phyloP scores from a whole-genome alignment of 2,888 invertebrate species.

The Drosophila peninsularis region DNA sequence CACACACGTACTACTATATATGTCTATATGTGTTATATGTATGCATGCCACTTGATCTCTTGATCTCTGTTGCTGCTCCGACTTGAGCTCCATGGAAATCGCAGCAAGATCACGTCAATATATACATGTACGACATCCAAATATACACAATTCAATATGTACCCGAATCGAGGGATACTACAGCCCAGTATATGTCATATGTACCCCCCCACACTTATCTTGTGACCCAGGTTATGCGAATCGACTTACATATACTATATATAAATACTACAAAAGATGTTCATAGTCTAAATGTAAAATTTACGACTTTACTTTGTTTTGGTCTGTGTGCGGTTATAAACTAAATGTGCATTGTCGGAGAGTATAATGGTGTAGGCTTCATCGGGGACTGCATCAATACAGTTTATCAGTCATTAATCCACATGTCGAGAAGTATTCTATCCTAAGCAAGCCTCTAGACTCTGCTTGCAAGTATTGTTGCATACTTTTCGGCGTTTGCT shows the following conservation, averaged over 20 bases:
- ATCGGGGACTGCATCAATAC: too few species aligned
- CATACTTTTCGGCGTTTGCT: not conserved
- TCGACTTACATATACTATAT: constrained; percentile 26
- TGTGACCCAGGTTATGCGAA: constrained; percentile 53
- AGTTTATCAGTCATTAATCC: not conserved
- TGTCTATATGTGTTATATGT: constrained; percentile 1
- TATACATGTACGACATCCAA: constrained; percentile 23
- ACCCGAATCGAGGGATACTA: not conserved
- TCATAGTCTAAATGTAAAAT: constrained; percentile 6
- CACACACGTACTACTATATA: constrained; percentile 9
- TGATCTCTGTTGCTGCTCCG: constrained; percentile 6
- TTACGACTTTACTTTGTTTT: not conserved
- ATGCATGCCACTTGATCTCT: constrained; percentile 23
- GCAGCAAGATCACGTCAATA: constrained; percentile 22
- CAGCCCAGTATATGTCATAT: constrained; percentile 7
- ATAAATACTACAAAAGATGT: constrained; percentile 15
- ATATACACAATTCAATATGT: constrained; percentile 6
- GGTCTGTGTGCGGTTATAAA: not conserved
- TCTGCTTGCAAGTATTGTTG: not conserved
- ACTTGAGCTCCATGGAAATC: constrained; percentile 12
- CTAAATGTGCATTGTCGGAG: not conserved
- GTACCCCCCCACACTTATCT: constrained; percentile 34
- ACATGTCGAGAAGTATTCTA: not conserved
- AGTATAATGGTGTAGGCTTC: too few species aligned
- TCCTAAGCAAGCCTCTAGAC: not conserved